These are phyloP conservation scores for Phyllotreta cruciferae DNA, from an alignment of 2,888 invertebrate genomes.

Conservation along the genomic window DNA sequence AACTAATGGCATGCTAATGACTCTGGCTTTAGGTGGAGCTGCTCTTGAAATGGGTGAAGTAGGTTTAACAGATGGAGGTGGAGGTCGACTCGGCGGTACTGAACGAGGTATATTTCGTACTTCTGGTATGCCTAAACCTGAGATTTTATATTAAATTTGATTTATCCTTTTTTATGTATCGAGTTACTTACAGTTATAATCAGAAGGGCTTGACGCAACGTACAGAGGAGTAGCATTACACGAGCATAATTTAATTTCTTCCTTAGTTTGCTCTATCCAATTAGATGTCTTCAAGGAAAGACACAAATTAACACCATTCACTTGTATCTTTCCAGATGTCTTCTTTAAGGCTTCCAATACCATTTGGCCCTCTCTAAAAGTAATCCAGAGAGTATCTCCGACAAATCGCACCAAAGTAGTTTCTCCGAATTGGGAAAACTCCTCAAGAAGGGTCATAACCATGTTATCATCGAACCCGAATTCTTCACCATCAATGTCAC, in stretches of 20 bases:
- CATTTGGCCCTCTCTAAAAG: slow-evolving; percentile 88
- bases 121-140: slow-evolving; percentile 62
- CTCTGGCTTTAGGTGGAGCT: slow-evolving; percentile 59
- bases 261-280: slow-evolving; percentile 83
- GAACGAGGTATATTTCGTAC: slow-evolving; percentile 53
- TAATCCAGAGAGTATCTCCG: slow-evolving; percentile 88
- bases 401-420: slow-evolving; percentile 91
- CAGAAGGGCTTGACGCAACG: slow-evolving; percentile 52
- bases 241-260: slow-evolving; percentile 83
- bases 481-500: slow-evolving; percentile 52
- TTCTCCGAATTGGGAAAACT: slow-evolving; percentile 85
- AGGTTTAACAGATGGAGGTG: slow-evolving; percentile 59
- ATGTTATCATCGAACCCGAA: slow-evolving; percentile 81
- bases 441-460: slow-evolving; percentile 79
- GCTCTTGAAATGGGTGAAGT: slow-evolving; percentile 63
- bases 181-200: slow-evolving; percentile 57
- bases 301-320: slow-evolving; percentile 71
- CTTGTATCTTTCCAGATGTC: slow-evolving; percentile 51
- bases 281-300: slow-evolving; percentile 83
- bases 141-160: background rate
- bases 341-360: slow-evolving; percentile 74
- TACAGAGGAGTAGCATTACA: slow-evolving; percentile 84
- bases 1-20: slow-evolving; percentile 61
- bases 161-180: background rate
- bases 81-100: slow-evolving; percentile 64